Evolutionary conservation across 2,888 invertebrate genomes (phyloP).

Genomic region (Ptilodon capucinus): DNA sequence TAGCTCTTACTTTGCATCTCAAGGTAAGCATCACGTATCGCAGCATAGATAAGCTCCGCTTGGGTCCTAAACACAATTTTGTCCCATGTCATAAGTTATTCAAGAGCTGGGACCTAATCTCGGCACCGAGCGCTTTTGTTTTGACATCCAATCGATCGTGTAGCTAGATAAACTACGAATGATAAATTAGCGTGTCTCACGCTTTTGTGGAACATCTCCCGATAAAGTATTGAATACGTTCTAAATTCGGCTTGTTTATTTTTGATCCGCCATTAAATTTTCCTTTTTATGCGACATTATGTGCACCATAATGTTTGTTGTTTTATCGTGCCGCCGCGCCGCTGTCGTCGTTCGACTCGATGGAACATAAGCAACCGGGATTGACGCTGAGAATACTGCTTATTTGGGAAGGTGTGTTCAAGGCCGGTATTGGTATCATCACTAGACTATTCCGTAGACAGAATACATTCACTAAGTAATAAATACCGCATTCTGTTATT

Average conservation of each 20-base stretch:
- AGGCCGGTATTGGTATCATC: not conserved
- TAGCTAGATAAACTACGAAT: constrained; percentile 8
- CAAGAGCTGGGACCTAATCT: constrained; percentile 5
- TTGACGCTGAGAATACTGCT: constrained; percentile 13
- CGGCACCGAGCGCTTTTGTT: constrained; percentile 3
- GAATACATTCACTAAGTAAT: constrained; percentile 12
- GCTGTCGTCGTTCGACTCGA: constrained; percentile 6
- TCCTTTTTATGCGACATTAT: constrained; percentile 6
- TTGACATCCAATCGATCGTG: constrained; percentile 13
- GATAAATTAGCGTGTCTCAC: not conserved
- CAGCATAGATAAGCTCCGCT: not conserved
- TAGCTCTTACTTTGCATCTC: not conserved
- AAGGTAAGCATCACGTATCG: not conserved
- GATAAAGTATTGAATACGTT: not conserved
- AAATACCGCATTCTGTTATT: constrained; percentile 25
- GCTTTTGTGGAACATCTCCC: not conserved
- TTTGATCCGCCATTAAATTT: not conserved
- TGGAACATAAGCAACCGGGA: constrained; percentile 7
- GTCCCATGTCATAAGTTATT: not conserved
- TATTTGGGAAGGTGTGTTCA: constrained; percentile 16
- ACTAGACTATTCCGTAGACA: constrained; percentile 19
- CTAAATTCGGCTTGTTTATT: not conserved
- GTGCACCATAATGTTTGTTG: constrained; percentile 10
- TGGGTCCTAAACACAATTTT: not conserved
- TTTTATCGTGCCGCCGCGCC: constrained; percentile 12